Evolutionary conservation across 23 tunicate genomes (phyloP).

Genomic region (Halocynthia roretzi): DNA sequence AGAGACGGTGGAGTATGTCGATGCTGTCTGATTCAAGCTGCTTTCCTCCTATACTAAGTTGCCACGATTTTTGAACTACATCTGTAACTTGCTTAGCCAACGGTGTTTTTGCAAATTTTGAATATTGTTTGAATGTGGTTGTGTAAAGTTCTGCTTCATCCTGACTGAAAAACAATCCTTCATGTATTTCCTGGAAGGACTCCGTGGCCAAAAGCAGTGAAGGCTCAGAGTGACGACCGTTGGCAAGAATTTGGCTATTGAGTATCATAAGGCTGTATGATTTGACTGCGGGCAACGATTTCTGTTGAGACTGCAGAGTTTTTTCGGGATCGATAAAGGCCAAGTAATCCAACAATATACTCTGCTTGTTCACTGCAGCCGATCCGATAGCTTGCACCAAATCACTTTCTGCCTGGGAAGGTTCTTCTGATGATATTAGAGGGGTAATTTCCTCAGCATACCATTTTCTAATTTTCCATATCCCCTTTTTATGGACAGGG

Average conservation of each 20-base stretch:
- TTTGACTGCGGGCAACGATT: constrained; percentile 31
- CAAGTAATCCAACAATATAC: constrained; percentile 15
- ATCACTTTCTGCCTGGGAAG: not conserved
- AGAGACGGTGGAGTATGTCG: not conserved
- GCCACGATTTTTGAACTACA: constrained; percentile 6
- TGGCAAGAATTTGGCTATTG: not conserved
- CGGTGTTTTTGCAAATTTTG: constrained; percentile 1
- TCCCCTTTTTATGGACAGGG: not conserved
- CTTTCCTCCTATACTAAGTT: constrained; percentile 8
- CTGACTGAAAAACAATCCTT: constrained; percentile 55
- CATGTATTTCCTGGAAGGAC: constrained; percentile 66
- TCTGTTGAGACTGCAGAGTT: not conserved
- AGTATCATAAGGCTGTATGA: constrained; percentile 31
- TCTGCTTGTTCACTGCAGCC: constrained; percentile 5
- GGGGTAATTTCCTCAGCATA: constrained; percentile 3
- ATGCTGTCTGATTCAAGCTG: constrained; percentile 4
- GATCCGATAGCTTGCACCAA: not conserved
- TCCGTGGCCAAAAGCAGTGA: constrained; percentile 27
- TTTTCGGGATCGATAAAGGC: not conserved
- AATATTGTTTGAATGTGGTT: constrained; percentile 36
- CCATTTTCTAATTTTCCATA: not conserved
- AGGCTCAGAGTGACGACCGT: not conserved
- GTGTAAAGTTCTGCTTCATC: constrained; percentile 54
- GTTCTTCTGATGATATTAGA: not conserved
- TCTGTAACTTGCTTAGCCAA: not conserved